Evolutionary conservation across 2,888 invertebrate species (phyloP), one percentile per base, ranked within the genome.

Genomic region (Scelioninae gen. 2): DNA sequence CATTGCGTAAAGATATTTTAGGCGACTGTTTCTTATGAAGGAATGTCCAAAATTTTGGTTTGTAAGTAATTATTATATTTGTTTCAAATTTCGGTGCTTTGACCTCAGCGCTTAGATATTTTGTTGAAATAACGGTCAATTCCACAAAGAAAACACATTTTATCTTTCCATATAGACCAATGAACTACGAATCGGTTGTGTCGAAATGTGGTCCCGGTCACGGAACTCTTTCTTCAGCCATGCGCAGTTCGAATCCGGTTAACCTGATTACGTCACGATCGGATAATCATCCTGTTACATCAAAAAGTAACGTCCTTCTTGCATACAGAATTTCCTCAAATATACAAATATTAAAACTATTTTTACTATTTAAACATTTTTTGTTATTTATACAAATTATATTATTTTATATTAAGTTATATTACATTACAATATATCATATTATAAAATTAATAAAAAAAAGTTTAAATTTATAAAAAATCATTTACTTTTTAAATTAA

Each of bases 241-340:
- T 31, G 57, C 48, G 50, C 19, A 39, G 39, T 61, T 55, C 55
- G 48, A 57, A 61, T 69, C 69, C 69, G 69, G 69, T 69, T 69
- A 69, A 57, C 55, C 63, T 25, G 63, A 64, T 64, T 70, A 52
- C 57, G 18, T 70, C 63, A 70, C 50, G 31, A 35, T 28, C 41
- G 1, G 35, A 41, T 60, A 37, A 35, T 33, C 28, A 18, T 68
- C 58, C 50, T 45, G 46, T 68, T 57, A 60, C 18, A 60, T 43
- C 25, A 15, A 53, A 55, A 25, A 43, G n/a, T 45, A 45, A 25
- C 13, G 13, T 16, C 18, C 7, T 35, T 41, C 10, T 39, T 39
- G 28, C 18, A 16, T 19, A 46, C 28, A 37, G 15, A 13, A 33
- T 10, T 10, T 9, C n/a, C 9, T 33, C 5, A 22, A 33, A 33